Evolutionary conservation across 2,888 invertebrate species (phyloP).

Genomic region (Platycheirus rosarum): DNA sequence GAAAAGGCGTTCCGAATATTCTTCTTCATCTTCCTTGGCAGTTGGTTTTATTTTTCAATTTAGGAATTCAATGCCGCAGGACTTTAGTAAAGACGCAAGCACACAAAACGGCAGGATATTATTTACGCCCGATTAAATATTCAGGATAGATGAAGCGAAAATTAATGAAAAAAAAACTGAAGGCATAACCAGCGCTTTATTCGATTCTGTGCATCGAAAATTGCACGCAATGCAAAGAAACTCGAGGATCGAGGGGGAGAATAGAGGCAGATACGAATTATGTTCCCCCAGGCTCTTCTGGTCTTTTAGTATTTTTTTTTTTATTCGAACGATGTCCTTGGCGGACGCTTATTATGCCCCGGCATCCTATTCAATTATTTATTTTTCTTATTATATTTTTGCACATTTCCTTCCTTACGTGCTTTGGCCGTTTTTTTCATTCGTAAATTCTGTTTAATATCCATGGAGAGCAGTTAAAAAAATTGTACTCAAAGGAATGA

Average conservation of each 20-base stretch:
- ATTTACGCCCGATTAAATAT: slow-evolving; percentile 72
- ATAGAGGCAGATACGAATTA: slow-evolving; percentile 48
- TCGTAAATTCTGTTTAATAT: neutral
- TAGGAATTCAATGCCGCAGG: slow-evolving; percentile 59
- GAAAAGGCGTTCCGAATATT: slow-evolving; percentile 45
- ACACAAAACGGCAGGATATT: slow-evolving; percentile 54
- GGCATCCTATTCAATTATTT: slow-evolving; percentile 71
- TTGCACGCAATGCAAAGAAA: slow-evolving; percentile 23
- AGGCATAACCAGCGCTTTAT: neutral
- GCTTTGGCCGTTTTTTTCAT: slow-evolving; percentile 28
- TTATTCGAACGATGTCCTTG: slow-evolving; percentile 37
- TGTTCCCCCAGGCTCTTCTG: neutral
- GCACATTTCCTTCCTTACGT: slow-evolving; percentile 47
- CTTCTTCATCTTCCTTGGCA: neutral
- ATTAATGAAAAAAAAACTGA: slow-evolving; percentile 24
- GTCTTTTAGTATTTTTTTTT: slow-evolving; percentile 8
- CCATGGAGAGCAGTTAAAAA: slow-evolving; percentile 30
- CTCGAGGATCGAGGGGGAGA: neutral
- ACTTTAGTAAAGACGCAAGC: slow-evolving; percentile 17
- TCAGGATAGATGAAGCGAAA: slow-evolving; percentile 68
- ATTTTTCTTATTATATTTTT: slow-evolving; percentile 69
- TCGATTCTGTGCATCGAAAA: slow-evolving; percentile 34
- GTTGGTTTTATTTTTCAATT: slow-evolving; percentile 42
- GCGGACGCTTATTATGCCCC: slow-evolving; percentile 60
- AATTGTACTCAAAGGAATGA: slow-evolving; percentile 23